phyloP scores from a whole-genome alignment of 2,888 invertebrate genomes.

The Artemia sp. region DNA sequence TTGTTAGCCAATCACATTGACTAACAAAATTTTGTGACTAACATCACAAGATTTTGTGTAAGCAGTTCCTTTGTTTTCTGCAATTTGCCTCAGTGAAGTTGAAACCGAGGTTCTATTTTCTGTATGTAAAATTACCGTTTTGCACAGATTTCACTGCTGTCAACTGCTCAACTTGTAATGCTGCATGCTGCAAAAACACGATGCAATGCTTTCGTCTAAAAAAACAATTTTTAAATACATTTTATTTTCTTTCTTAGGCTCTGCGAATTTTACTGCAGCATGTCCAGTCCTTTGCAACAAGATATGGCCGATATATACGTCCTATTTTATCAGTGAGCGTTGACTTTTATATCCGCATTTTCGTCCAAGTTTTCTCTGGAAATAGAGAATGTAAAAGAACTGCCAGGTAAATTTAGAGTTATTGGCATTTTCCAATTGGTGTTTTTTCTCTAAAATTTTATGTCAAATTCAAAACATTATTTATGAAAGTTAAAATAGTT shows the following conservation, averaged over 20 bases:
- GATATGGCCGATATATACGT: constrained; percentile 77
- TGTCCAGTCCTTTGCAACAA: constrained; percentile 77
- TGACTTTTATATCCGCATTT: constrained; percentile 90
- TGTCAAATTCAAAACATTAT: too few species aligned
- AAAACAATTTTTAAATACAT: background rate
- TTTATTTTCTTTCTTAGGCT: constrained; percentile 42
- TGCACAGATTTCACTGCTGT: too few species aligned
- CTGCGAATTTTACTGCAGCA: constrained; percentile 77
- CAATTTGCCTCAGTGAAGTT: background rate
- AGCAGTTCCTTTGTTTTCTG: background rate
- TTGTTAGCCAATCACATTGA: too few species aligned
- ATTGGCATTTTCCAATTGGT: constrained; percentile 17
- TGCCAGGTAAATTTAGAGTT: constrained; percentile 41
- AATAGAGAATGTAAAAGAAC: constrained; percentile 69
- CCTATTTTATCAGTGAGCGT: constrained; percentile 78
- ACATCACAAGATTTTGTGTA: too few species aligned
- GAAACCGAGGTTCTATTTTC: background rate
- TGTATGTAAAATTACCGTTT: background rate
- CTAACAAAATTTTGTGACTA: too few species aligned
- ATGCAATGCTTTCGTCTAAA: too few species aligned
- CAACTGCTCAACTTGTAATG: too few species aligned
- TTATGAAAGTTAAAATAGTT: too few species aligned
- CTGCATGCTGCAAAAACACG: too few species aligned
- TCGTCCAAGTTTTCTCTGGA: constrained; percentile 64
- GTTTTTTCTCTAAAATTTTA: too few species aligned